Evolutionary conservation across 2,888 invertebrate species (phyloP), one percentile per base, ranked within the genome.

Genomic region (Dryobotodes eremita): DNA sequence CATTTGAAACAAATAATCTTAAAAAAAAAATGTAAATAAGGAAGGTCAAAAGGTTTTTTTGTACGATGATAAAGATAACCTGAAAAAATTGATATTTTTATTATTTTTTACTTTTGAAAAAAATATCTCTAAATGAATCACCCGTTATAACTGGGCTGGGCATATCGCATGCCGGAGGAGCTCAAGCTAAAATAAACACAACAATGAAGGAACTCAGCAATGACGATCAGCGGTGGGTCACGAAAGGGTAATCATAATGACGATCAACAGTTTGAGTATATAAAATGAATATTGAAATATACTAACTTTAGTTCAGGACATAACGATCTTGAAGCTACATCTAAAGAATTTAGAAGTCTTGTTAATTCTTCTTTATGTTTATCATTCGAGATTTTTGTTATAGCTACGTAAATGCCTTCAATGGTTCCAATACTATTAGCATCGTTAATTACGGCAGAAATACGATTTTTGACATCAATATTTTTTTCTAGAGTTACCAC

Each of bases 251-350:
- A 65, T 17, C 42, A n/a, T 65, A 11, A 61, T 62, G 17, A n/a
- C 2, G 8, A 10, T 46, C 17, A 42, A 46, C 2, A 65, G 4
- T 10, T 66, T 17, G 15, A 2, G 0, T 65, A 42, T n/a, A 42
- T 46, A 17, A 26, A 46, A n/a, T 66, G 0, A 46, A 17, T 17
- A 26, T 46, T 26, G 7, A 46, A 26, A 26, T 20, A 46, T 61
- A 71, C 80, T 61, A 3, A 79, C 79, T 71, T 71, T 8, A 79
- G 65, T 23, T 66, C 26, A 66, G 65, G 65, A 46, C 71, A 79
- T 23, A 79, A 46, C 11, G 42, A 59, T 61, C 71, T 71, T 66
- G 79, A 79, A 26, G 59, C 65, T 48, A n/a, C 11, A 79, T 79
- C 79, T 61, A 79, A 59, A 11, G 59, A 53, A 36, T 66, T 50